Evolutionary conservation across 2,888 invertebrate species (phyloP), one percentile per base, ranked within the genome.

Genomic region (Polietes domitor): DNA sequence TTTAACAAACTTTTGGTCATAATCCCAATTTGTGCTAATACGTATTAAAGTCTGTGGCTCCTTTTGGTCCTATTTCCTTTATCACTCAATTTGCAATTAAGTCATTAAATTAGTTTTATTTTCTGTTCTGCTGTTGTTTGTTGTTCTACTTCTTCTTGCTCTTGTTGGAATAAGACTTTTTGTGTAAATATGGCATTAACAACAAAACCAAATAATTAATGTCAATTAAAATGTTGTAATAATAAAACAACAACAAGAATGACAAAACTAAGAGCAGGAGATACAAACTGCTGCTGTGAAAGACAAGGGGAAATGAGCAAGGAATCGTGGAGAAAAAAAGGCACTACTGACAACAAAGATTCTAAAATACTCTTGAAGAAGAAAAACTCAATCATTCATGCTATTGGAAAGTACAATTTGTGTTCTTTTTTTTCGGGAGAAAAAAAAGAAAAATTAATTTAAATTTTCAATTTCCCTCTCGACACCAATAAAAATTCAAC

Each of bases 391-490:
- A 15, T 32, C n/a, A 37, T 7, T 37, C 37, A 37, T 37, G 4
- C 37, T 7, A 6, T 4, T 37, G 37, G 6, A 12, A 17, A 28
- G 32, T 9, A 32, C 5, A 32, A 28, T n/a, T 63, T 63, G 1
- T 63, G 12, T 32, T 21, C 21, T 19, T 41, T 3, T n/a, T 21
- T 58, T 58, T 32, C 5, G 1, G 15, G 5, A n/a, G 47, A 47
- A 47, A 47, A 47, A 47, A 47, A n/a, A 32, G 32, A 9, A 32
- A 47, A n/a, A 4, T 47, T n/a, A 21, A 21, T 55, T 72, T 55
- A 41, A 55, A 72, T 41, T 72, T 72, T 58, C 72, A 55, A 72
- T 72, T 72, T 72, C 37, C 55, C 55, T 72, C 26, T 73, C 28
- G 58, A 58, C 43, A 17, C 41, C 58, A 73, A 73, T 72, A 72